Conservation (phyloP, 2,888 invertebrate species). For the Diadegma fenestrale region DNA sequence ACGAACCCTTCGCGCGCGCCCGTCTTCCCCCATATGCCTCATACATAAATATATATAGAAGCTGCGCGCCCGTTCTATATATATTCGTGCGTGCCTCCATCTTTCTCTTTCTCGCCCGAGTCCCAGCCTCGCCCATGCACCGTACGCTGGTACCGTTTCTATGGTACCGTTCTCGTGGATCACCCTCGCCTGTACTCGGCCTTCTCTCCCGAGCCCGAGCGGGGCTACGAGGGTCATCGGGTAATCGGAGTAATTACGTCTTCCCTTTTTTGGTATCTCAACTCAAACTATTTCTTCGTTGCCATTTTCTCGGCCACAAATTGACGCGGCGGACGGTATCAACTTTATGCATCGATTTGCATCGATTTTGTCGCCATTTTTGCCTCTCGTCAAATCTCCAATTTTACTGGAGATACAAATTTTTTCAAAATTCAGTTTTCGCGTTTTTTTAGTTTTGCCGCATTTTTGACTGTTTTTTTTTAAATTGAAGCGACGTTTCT, state of each 20-base stretch:
- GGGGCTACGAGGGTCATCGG: conserved; percentile 24
- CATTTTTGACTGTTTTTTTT: too few relatives aligned
- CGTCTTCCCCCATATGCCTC: not conserved
- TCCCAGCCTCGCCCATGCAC: conserved; percentile 64
- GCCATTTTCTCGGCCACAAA: too few relatives aligned
- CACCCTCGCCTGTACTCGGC: conserved; percentile 73
- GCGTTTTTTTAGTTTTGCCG: too few relatives aligned
- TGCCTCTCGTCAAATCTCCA: too few relatives aligned
- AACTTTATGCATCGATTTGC: too few relatives aligned
- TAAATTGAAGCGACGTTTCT: too few relatives aligned
- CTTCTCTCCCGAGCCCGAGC: conserved; percentile 4
- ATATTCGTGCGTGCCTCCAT: not conserved
- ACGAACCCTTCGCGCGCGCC: conserved; percentile 59
- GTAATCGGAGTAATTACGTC: conserved; percentile 14
- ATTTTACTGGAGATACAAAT: too few relatives aligned
- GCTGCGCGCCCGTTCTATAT: conserved; percentile 18
- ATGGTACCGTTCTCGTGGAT: conserved; percentile 83
- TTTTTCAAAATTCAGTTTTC: too few relatives aligned
- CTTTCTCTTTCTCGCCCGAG: conserved; percentile 16
- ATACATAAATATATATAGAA: conserved; percentile 41
- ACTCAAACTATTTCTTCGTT: not conserved
- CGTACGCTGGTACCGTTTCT: conserved; percentile 82
- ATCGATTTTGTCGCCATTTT: too few relatives aligned
- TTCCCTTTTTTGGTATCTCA: not conserved
- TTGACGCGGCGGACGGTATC: too few relatives aligned